These are phyloP conservation scores for Dendronephthya gigantea DNA, from an alignment of 64 coral and sea anemone species.

Conservation along the genomic window DNA sequence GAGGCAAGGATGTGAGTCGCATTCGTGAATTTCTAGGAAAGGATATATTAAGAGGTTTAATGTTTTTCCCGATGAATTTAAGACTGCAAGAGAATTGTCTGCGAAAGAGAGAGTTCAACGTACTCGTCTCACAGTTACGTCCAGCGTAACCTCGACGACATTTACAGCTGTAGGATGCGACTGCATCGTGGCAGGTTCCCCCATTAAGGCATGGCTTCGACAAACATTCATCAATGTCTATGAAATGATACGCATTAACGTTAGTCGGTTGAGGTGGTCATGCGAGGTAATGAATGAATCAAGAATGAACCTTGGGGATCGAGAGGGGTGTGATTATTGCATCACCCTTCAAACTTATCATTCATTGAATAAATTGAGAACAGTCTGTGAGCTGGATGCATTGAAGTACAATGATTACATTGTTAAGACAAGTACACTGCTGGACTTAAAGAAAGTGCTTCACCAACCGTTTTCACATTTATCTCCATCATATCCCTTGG, in stretches of 20 bases:
- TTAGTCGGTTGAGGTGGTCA: background rate
- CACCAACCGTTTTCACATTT: background rate
- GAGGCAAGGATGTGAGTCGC: slow-evolving; percentile 49
- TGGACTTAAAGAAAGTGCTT: background rate
- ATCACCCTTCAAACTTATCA: too few relatives aligned
- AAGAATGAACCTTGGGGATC: too few relatives aligned
- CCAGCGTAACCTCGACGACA: slow-evolving; percentile 51
- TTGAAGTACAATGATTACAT: too few relatives aligned
- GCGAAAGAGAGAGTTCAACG: background rate
- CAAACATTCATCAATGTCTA: slow-evolving; percentile 57
- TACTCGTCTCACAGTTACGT: slow-evolving; percentile 32
- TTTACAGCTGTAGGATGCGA: slow-evolving; percentile 48
- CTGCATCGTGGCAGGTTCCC: slow-evolving; percentile 47
- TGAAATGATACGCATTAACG: background rate
- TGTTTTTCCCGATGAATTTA: background rate
- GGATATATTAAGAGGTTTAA: background rate
- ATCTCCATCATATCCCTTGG: background rate
- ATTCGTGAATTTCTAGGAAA: slow-evolving; percentile 55
- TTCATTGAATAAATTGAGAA: too few relatives aligned
- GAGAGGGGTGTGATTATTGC: too few relatives aligned
- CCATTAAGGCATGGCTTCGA: slow-evolving; percentile 52
- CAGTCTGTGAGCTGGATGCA: too few relatives aligned
- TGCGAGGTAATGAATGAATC: too few relatives aligned
- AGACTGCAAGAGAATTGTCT: background rate
- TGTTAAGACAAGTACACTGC: background rate